Evolutionary conservation across 2,797 vertebrate genomes (phyloP).

Genomic region (Amniataba percoides): DNA sequence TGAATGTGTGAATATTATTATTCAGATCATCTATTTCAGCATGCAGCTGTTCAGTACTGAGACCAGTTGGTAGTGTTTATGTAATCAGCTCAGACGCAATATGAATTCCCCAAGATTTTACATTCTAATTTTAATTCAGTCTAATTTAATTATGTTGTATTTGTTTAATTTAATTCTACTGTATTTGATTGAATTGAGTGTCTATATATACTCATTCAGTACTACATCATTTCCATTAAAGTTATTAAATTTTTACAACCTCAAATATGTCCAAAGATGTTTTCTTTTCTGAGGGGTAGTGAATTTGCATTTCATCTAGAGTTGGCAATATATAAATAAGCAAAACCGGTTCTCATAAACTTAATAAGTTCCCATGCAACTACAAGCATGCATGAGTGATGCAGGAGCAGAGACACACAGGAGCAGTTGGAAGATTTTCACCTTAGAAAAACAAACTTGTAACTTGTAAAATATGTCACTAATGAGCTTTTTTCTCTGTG

Average conservation of each 20-base stretch:
- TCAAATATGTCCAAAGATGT: not conserved
- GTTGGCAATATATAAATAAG: conserved; percentile 5
- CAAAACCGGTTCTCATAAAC: not conserved
- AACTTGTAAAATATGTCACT: conserved; percentile 12
- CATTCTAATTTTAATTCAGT: no score
- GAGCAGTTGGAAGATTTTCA: conserved; percentile 38
- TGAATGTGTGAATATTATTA: conserved; percentile 24
- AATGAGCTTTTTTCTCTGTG: conserved; percentile 10
- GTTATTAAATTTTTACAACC: not conserved
- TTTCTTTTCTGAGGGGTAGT: not conserved
- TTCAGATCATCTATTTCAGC: conserved; percentile 7
- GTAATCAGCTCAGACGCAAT: not conserved
- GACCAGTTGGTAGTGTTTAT: conserved; percentile 13
- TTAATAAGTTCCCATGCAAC: not conserved
- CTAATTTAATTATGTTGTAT: not conserved
- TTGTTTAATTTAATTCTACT: no score
- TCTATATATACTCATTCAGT: no score
- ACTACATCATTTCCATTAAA: not conserved
- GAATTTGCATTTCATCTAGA: conserved; percentile 15
- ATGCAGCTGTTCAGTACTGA: conserved; percentile 4
- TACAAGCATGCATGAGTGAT: not conserved
- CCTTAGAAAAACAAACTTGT: conserved; percentile 32
- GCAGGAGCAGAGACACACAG: conserved; percentile 3
- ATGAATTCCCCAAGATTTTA: not conserved
- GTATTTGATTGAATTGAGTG: not conserved